phyloP scores from a whole-genome alignment of 1,140 invertebrate species.

The Drosophila fuyamai region DNA sequence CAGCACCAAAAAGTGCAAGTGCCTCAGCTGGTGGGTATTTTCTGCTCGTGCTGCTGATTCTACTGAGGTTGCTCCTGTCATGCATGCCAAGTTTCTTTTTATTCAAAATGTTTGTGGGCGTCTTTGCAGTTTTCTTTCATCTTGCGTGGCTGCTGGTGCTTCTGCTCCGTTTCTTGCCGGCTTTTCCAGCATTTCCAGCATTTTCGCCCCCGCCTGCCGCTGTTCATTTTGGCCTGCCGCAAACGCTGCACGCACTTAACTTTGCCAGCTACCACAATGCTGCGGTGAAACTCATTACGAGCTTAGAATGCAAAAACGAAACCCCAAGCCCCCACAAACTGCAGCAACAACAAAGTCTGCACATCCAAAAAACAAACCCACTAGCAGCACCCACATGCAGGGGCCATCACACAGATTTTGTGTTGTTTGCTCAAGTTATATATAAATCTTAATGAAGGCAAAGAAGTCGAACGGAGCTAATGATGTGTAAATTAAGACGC shows the following conservation, averaged over 20 bases:
- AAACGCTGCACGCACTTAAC: slow-evolving; percentile 80
- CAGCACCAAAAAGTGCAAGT: slow-evolving; percentile 74
- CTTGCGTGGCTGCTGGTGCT: slow-evolving; percentile 21
- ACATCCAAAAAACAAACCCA: slow-evolving; percentile 17
- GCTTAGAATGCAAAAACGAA: slow-evolving; percentile 80
- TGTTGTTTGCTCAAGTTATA: slow-evolving; percentile 55
- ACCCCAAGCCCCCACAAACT: slow-evolving; percentile 43
- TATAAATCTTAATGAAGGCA: slow-evolving; percentile 78
- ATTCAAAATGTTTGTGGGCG: slow-evolving; percentile 67
- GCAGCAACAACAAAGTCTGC: slow-evolving; percentile 25
- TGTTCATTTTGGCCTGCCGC: slow-evolving; percentile 72
- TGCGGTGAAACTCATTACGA: slow-evolving; percentile 80
- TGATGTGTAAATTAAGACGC: slow-evolving; percentile 73
- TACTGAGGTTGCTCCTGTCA: slow-evolving; percentile 42
- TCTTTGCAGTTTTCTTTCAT: slow-evolving; percentile 65
- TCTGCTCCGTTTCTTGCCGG: slow-evolving; percentile 23
- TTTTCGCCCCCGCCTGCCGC: neutral
- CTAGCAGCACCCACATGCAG: neutral
- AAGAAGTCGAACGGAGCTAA: slow-evolving; percentile 52
- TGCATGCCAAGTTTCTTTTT: slow-evolving; percentile 70
- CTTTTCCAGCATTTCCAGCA: slow-evolving; percentile 13
- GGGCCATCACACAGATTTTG: slow-evolving; percentile 6
- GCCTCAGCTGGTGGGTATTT: slow-evolving; percentile 45
- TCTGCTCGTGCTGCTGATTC: slow-evolving; percentile 4
- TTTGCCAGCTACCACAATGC: slow-evolving; percentile 76